Conservation (phyloP, 2,797 vertebrate genomes). For the Squalus acanthias region DNA sequence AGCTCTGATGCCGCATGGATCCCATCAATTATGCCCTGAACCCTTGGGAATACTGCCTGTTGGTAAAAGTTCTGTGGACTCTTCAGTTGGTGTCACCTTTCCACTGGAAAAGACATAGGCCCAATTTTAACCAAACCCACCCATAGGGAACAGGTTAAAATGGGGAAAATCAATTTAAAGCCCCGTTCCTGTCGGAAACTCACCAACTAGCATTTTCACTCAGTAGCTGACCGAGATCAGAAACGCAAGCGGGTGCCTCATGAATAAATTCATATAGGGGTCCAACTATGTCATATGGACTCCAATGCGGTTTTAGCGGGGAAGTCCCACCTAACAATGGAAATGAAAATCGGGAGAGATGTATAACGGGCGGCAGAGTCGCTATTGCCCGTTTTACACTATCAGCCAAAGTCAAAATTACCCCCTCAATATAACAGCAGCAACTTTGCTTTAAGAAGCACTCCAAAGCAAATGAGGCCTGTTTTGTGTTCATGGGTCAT, state of each 20-base stretch:
- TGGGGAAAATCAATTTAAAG: background rate
- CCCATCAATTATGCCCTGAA: background rate
- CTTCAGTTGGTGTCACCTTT: background rate
- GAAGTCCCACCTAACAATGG: background rate
- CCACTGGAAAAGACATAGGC: background rate
- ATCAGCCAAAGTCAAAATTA: background rate
- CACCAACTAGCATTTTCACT: background rate
- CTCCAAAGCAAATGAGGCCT: background rate
- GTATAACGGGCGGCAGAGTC: background rate
- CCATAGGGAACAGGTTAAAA: background rate
- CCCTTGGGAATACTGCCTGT: background rate
- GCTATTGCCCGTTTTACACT: background rate
- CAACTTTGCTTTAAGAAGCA: background rate
- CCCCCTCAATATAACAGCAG: background rate
- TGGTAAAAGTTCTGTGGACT: background rate
- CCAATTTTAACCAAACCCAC: background rate
- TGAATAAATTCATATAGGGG: background rate
- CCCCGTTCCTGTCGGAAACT: background rate
- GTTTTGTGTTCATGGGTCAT: background rate
- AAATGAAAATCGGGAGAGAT: background rate
- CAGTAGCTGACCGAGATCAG: background rate
- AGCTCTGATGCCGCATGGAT: background rate
- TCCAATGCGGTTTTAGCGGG: background rate
- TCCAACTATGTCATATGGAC: background rate
- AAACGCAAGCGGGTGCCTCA: background rate